Evolutionary conservation across 2,797 vertebrate genomes (phyloP).

Genomic region (Cercopithecus neglectus): DNA sequence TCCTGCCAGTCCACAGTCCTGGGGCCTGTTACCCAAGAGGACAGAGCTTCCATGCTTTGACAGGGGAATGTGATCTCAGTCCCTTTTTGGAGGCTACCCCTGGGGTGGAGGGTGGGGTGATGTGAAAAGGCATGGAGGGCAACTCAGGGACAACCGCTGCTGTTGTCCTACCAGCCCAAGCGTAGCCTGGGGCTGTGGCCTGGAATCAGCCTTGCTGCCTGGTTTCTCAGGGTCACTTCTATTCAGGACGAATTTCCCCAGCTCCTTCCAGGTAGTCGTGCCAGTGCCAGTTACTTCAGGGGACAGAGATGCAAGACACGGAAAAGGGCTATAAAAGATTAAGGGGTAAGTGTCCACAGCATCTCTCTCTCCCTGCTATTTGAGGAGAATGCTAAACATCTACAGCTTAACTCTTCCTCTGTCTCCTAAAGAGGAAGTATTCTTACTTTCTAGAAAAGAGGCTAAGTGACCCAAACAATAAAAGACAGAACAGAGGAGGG

Average conservation of each 20-base stretch:
- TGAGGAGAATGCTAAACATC: not conserved
- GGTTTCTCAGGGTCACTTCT: not conserved
- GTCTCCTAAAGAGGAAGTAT: not conserved
- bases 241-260: not conserved
- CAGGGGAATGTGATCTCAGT: not conserved
- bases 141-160: not conserved
- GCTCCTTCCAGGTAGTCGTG: not conserved
- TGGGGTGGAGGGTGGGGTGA: not conserved
- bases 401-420: not conserved
- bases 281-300: not conserved
- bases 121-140: not conserved
- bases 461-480: not conserved
- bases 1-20: not conserved
- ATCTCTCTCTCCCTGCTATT: not conserved
- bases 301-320: not conserved
- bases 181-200: not conserved
- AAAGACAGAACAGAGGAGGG: not conserved
- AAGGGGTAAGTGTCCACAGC: not conserved
- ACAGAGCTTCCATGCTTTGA: not conserved
- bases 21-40: not conserved
- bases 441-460: conserved; percentile 17
- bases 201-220: not conserved
- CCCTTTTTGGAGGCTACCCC: not conserved
- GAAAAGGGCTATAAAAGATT: not conserved
- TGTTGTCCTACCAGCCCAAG: not conserved